Evolutionary conservation across 2,113 vertebrate species (phyloP).

Genomic region (Marmota flaviventris): DNA sequence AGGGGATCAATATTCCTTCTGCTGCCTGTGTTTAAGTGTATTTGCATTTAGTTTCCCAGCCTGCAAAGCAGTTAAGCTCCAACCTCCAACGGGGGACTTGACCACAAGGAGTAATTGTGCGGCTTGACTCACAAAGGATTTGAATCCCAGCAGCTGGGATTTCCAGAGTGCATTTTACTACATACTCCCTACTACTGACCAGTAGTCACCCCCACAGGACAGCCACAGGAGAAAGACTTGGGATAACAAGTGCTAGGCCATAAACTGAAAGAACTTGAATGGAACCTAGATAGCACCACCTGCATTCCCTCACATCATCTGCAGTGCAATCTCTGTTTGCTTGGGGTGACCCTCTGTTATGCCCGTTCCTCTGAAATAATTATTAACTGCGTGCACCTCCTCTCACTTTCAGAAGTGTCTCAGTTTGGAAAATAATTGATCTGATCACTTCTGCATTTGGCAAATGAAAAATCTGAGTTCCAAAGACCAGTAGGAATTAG

Average conservation of each 20-base stretch:
- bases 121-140: neutral
- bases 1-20: neutral
- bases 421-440: neutral
- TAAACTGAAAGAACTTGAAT: neutral
- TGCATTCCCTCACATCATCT: neutral
- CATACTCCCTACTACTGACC: no score
- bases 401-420: neutral
- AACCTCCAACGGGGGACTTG: conserved; percentile 23
- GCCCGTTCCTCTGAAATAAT: neutral
- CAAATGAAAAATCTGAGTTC: conserved; percentile 22
- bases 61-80: neutral
- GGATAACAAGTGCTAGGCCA: neutral
- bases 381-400: neutral
- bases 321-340: neutral
- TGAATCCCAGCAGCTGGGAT: neutral
- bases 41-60: conserved; percentile 28
- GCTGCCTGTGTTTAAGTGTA: neutral
- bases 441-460: neutral
- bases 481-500: neutral
- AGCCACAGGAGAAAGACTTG: neutral
- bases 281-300: neutral
- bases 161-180: neutral
- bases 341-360: neutral
- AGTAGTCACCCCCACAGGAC: neutral
- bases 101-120: neutral